These are phyloP conservation scores for Corythaeola cristata DNA, from an alignment of 2,113 vertebrate species.

Conservation along the genomic window DNA sequence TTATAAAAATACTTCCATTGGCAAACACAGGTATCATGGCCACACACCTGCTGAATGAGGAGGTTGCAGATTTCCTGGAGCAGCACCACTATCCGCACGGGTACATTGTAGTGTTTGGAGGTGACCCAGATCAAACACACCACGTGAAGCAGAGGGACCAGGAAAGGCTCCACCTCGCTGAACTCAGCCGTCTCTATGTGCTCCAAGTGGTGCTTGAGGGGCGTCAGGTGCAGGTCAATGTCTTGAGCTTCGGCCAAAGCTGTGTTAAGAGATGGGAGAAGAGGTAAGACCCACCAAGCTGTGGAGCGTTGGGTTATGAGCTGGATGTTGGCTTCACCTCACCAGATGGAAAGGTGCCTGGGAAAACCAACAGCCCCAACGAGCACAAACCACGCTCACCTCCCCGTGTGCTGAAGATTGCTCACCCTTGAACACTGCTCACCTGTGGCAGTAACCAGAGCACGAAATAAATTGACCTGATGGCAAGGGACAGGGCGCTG, in stretches of 20 bases:
- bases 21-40: accelerated
- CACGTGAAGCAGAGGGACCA: slow-evolving; percentile 83
- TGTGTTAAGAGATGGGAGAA: slow-evolving; percentile 49
- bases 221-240: slow-evolving; percentile 79
- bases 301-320: accelerated
- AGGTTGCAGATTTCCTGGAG: slow-evolving; percentile 91
- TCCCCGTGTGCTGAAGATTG: background rate
- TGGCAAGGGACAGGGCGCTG: background rate
- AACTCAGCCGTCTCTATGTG: slow-evolving; percentile 83
- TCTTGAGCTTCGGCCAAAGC: slow-evolving; percentile 86
- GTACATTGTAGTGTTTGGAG: slow-evolving; percentile 81
- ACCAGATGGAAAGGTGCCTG: background rate
- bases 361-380: background rate
- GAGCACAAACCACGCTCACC: background rate
- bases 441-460: background rate
- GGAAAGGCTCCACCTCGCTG: slow-evolving; percentile 74
- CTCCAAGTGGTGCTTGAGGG: slow-evolving; percentile 79
- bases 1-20: background rate
- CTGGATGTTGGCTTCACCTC: background rate
- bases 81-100: slow-evolving; percentile 81
- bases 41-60: slow-evolving; percentile 87
- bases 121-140: slow-evolving; percentile 88
- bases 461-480: accelerated
- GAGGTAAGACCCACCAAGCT: background rate
- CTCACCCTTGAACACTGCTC: background rate